Evolutionary conservation across 1,140 invertebrate species (phyloP).

Genomic region (Atta colombica): DNA sequence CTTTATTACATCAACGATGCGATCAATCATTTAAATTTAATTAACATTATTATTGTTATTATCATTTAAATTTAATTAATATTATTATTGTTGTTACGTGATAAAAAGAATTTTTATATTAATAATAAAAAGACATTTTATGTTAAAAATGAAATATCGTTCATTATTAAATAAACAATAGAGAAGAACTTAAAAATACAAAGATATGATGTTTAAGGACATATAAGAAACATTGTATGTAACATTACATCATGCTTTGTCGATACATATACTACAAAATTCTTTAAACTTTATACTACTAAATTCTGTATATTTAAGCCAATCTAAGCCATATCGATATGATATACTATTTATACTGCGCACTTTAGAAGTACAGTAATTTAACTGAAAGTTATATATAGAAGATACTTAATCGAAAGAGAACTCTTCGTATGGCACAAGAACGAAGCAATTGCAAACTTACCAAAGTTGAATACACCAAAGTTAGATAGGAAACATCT

Average conservation of each 20-base stretch:
- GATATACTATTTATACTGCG: background rate
- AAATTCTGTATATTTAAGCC: background rate
- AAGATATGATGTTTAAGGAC: background rate
- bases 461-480: constrained; percentile 33
- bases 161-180: background rate
- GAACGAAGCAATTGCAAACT: constrained; percentile 48
- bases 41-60: background rate
- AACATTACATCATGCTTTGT: background rate
- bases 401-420: constrained; percentile 37
- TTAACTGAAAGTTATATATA: constrained; percentile 39
- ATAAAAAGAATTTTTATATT: background rate
- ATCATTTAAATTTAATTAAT: background rate
- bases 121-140: background rate
- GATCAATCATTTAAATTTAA: background rate
- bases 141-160: background rate
- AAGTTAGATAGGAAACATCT: constrained; percentile 61
- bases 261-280: background rate
- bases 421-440: constrained; percentile 18
- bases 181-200: background rate
- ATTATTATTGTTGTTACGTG: background rate
- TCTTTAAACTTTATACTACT: background rate
- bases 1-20: background rate
- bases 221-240: background rate
- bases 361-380: background rate
- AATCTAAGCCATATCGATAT: background rate